Evolutionary conservation across 1,140 invertebrate species (phyloP), one percentile per base, ranked within the genome.

Genomic region (Bombus sibiricus): DNA sequence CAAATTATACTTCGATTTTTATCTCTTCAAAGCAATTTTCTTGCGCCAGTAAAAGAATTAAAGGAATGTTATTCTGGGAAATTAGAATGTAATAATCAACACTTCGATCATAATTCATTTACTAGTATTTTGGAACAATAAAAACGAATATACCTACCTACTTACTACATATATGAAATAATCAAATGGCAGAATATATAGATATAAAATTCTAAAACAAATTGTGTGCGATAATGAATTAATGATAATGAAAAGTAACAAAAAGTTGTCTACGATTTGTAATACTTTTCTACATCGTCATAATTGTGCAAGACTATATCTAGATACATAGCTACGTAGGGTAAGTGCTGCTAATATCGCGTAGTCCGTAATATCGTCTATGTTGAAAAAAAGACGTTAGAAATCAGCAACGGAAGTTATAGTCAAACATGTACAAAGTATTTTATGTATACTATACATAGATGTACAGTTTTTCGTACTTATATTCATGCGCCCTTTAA

Each of bases 21-120:
- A 28, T 22, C 5, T 47, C 10, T 34, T 12, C n/a, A 12, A 18
- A 25, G 10, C 2, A 12, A 74, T 32, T 15, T 53, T 22, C 47
- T 9, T 3, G 22, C 47, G 5, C 0, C 47, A 0, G 6, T 22
- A 8, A 53, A 53, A 53, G 1, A 22, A 6, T 8, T 0, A 53
- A 53, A 22, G 5, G 32, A 13, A 2, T 32, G 18, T 32, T 10
- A 32, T 43, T 73, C 15, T 2, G 28, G 12, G 8, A 72, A 41
- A 72, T 43, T 41, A 39, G 15, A 39, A 39, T 28, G n/a, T 41
- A 12, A 41, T 41, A 3, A 1, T 15, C 25, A 1, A 41, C 28
- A 28, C 4, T n/a, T 1, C 13, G 32, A 25, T 69, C 34, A 0
- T 28, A 28, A 71, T 72, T 72, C 5, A 0, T 18, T 39, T 22